These are phyloP conservation scores for Daboia siamensis DNA, from an alignment of 2,113 vertebrate species.

Conservation along the genomic window DNA sequence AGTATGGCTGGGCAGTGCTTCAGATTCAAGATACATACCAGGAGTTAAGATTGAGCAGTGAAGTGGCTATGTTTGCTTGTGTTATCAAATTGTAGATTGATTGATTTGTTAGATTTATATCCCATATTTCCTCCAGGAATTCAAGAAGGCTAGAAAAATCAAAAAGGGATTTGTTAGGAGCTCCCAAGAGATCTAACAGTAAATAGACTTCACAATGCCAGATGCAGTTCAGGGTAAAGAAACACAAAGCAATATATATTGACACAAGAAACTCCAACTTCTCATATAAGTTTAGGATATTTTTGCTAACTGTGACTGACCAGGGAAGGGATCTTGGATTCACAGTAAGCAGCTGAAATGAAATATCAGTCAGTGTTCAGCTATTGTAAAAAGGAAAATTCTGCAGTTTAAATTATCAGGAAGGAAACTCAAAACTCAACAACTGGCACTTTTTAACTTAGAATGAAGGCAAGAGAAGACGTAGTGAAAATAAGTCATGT, in stretches of 20 bases:
- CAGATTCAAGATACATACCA: not conserved
- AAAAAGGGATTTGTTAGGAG: not conserved
- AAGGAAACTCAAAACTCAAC: not conserved
- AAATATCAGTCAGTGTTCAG: not conserved
- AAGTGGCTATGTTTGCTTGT: not conserved
- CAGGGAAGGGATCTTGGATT: not conserved
- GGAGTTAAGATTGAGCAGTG: not conserved
- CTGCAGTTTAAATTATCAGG: not conserved
- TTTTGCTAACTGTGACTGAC: not conserved
- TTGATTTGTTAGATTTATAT: not conserved
- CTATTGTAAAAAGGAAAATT: not conserved
- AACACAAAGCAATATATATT: not conserved
- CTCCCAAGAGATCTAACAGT: not conserved
- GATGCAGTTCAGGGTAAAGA: not conserved
- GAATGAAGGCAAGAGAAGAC: not conserved
- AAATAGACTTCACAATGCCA: not conserved
- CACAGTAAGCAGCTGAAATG: not conserved
- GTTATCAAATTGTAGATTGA: not conserved
- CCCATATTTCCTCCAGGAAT: not conserved
- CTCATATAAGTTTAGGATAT: not conserved
- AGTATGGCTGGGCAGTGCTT: not conserved
- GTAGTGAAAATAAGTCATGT: not conserved
- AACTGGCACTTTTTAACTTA: not conserved
- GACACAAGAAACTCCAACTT: not conserved
- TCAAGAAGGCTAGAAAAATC: not conserved